Base-by-base conservation (phyloP, 2,113 vertebrate species). In the cat (Felis catus) region DNA sequence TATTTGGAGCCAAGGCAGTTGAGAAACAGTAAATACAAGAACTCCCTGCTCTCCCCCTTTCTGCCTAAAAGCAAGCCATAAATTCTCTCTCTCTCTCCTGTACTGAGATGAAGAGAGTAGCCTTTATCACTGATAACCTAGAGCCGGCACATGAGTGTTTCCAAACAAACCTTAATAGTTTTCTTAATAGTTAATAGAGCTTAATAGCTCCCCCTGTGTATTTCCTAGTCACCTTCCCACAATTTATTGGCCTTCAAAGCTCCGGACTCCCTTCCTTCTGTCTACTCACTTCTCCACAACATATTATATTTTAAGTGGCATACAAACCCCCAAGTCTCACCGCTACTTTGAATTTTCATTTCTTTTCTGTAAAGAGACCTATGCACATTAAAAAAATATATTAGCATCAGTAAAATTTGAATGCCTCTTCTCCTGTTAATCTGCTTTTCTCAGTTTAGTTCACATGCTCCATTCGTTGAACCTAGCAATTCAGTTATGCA, bases 291-390 rank as follows among this genome's bases (percentile, higher is more conserved):
- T 55, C 31, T 90, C 21, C 16, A 76, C n/a, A 66, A 18, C 45
- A 68, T 61, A 36, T 45, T 27, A 45, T 87, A 36, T 36, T 87
- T 29, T 58, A 86, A 78, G 53, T 58, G 36, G 29, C 45, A 10
- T 63, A 29, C 66, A 58, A 68, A 45, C 29, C 48, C 58, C 31
- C 0, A 3, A 65, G 29, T 58, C 31, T 92, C 55, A 82, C 29
- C 45, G 29, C 39, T 45, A 55, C 58, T 91, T 84, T 23, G 36
- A 41, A 70, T 78, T 82, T 74, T 53, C 78, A 18, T 53, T 74
- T 78, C 27, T 76, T 90, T 90, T 83, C 58, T 48, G 4, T 89
- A 90, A 84, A 84, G 16, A 33, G 36, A 2, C 10, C 61, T 95
- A 8, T 84, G 48, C 16, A 95, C 36, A 66, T 90, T 45, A 3